Evolutionary conservation across 2,888 invertebrate genomes (phyloP), one percentile per base, ranked within the genome.

Genomic region (Nephrotoma appendiculata): DNA sequence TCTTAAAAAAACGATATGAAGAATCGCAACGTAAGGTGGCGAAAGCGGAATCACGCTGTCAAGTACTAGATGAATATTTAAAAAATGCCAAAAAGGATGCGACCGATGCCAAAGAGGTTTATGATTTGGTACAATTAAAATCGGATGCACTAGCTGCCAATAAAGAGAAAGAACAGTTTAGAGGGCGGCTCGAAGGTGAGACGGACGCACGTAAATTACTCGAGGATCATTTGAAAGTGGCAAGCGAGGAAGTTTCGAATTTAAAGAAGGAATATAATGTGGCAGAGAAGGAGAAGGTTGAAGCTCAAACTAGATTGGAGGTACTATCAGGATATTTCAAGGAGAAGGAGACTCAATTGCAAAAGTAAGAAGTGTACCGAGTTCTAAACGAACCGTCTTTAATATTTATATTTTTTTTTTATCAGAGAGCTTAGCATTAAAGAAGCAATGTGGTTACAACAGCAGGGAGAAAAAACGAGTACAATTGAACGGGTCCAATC

Each of bases 271-370:
- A 94, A 88, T 94, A 93, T 89, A 93, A 93, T 89, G 91, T 93
- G 88, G 94, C 95, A 0, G 95, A 96, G 89, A 94, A 94, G 88
- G 95, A 95, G 87, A 95, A 94, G 89, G 89, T 94, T 0, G 97
- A 98, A 90, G 95, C 97, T 0, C 93, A 95, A 89, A 97, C 97
- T 0, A 94, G 96, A 89, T 93, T 98, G 1, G 96, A 96, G 90
- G 97, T 98, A 0, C 92, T 98, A 71, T 95, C 96, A 0, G 95
- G 95, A 90, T 98, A 98, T 91, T 98, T 98, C 92, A 96, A 97
- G 89, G 97, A 98, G 88, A 95, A 96, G 89, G 98, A 98, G 91
- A 93, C 95, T 12, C 96, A 97, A 91, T 92, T 98, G 86, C 95
- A 97, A 92, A 97, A 97, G 96, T 97, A 93, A 92, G 93, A 71